Evolutionary conservation across 1,140 invertebrate species (phyloP).

Genomic region (Neodiprion fabricii): DNA sequence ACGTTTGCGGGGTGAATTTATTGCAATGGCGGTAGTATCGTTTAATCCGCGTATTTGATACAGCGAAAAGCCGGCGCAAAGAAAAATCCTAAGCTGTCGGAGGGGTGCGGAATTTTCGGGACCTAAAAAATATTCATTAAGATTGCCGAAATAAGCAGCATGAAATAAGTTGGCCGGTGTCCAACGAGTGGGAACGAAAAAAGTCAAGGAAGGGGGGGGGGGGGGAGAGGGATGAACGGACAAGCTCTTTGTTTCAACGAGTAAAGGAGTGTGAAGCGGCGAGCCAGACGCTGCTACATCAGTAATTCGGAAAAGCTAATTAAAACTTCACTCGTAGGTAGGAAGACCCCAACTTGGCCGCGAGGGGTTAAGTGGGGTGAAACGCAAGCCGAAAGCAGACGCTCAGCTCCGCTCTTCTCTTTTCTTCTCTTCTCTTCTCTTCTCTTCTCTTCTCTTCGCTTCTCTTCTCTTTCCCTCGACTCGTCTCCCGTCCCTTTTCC

Average conservation of each 20-base stretch:
- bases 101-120: background rate
- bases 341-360: slow-evolving; percentile 27
- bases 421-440: background rate
- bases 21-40: too few relatives aligned
- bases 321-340: slow-evolving; percentile 48
- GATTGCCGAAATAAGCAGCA: slow-evolving; percentile 1
- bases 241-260: slow-evolving; percentile 1
- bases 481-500: background rate
- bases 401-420: slow-evolving; percentile 5
- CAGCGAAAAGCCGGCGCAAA: too few relatives aligned
- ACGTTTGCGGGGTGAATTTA: too few relatives aligned
- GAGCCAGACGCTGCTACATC: slow-evolving; percentile 36
- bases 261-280: slow-evolving; percentile 4
- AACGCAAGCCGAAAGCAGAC: slow-evolving; percentile 38
- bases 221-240: background rate
- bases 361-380: slow-evolving; percentile 44
- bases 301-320: slow-evolving; percentile 52
- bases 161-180: background rate
- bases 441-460: background rate
- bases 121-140: background rate
- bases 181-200: background rate
- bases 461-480: background rate
- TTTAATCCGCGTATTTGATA: too few relatives aligned
- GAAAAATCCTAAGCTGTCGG: too few relatives aligned
- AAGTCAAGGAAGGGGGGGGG: background rate